Base-by-base conservation (phyloP, 1,140 invertebrate species). In the Orius insidiosus region DNA sequence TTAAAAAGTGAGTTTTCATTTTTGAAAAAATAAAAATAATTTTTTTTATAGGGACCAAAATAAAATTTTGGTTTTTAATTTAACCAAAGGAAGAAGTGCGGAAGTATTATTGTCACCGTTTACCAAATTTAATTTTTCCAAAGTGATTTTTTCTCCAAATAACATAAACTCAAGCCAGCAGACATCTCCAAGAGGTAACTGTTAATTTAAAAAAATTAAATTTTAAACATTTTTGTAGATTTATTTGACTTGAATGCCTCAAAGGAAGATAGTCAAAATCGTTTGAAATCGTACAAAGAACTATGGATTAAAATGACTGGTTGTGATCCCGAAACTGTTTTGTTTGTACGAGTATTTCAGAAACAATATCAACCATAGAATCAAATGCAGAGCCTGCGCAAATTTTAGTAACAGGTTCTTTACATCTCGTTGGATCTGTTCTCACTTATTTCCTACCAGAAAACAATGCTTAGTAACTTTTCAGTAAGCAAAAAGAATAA, bases 391-490 rank as follows among this genome's bases (percentile, higher is more conserved):
- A 43, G 60, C 61, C 47, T 60, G 75, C 10, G 8, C 71, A 81
- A 54, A 65, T 95, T 10, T 66, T 97, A 8, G 69, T 94, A 1
- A 92, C 89, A 13, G 93, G 92, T 8, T 96, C 90, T 34, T 63
- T 97, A 49, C 84, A 94, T 69, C 67, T 97, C 45, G 77, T 96
- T 10, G 92, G 92, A 2, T 78, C 80, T n/a, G 69, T 78, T 10
- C 64, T 93, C 50, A 61, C 34, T 13, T 16, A 36, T 2, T 18
- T 46, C 9, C 33, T 16, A 6, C 31, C 24, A 7, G 24, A 24
- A 24, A 10, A 10, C 35, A 5, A 11, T 14, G 3, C 5, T 14
- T 14, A 9, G 5, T 4, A 3, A 36, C 3, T 14, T n/a, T 36
- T 36, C 35, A 4, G n/a, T n/a, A n/a, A n/a, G n/a, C n/a, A n/a